A percentile compares a stretch with the other conserved stretches of the same genome.
phyloP scores from a whole-genome alignment of 2,797 vertebrate species.

The Melanotaenia maccullochi region DNA sequence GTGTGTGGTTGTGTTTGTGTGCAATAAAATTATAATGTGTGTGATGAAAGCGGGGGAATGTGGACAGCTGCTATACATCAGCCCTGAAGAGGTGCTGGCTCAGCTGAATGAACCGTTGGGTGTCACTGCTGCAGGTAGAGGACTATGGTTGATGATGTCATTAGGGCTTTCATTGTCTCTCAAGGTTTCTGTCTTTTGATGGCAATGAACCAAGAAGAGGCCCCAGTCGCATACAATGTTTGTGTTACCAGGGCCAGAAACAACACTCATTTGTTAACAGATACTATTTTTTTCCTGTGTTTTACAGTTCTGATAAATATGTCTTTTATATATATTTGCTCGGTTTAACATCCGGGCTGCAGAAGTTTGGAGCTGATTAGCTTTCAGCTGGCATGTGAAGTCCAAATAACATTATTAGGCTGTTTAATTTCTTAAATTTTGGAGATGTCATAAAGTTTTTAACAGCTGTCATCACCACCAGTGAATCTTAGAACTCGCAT shows the following conservation, averaged over 20 bases:
- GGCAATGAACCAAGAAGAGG: conserved; percentile 19
- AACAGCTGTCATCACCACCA: neutral
- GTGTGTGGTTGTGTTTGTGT: conserved; percentile 6
- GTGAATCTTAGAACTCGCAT: neutral
- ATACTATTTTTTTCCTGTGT: neutral
- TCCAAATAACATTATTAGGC: neutral
- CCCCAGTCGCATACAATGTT: neutral
- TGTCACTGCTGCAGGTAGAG: conserved; percentile 56
- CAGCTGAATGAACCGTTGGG: conserved; percentile 55
- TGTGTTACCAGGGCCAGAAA: neutral
- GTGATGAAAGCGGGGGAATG: conserved; percentile 6
- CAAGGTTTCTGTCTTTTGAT: conserved; percentile 36
- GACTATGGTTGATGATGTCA: conserved; percentile 66
- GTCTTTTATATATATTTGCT: neutral
- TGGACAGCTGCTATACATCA: conserved; percentile 63
- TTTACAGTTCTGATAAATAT: neutral
- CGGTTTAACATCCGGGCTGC: neutral
- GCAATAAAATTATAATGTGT: conserved; percentile 42
- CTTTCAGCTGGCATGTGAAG: neutral
- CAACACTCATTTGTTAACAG: neutral
- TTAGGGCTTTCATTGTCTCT: conserved; percentile 45
- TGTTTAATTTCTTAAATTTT: neutral
- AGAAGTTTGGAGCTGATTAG: neutral
- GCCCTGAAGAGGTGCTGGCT: conserved; percentile 58
- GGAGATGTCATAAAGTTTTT: neutral